Percentiles rank a stretch among this genome's conserved stretches.
These are phyloP conservation scores for Delphinapterus leucas DNA, from an alignment of 2,113 vertebrate species.

Conservation along the genomic window DNA sequence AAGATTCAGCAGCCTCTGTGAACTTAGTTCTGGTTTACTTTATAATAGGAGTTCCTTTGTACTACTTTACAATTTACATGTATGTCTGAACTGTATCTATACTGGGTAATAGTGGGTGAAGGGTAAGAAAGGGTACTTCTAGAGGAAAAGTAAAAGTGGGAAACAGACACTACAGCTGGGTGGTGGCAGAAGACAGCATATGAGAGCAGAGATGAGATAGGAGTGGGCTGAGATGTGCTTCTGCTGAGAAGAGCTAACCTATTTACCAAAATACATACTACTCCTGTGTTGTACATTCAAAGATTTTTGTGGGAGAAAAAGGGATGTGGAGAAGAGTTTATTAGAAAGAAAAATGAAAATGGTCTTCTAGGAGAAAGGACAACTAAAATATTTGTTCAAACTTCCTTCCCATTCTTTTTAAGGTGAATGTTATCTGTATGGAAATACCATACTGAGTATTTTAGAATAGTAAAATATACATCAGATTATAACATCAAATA, in stretches of 20 bases:
- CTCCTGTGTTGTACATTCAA: neutral
- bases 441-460: neutral
- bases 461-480: neutral
- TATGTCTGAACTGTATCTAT: neutral
- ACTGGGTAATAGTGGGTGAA: neutral
- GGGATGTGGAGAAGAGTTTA: neutral
- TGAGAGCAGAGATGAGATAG: neutral
- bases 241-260: neutral
- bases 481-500: neutral
- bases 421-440: neutral
- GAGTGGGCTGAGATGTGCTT: no score
- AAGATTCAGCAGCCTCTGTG: neutral
- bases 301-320: neutral
- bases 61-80: neutral
- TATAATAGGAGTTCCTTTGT: neutral
- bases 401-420: neutral
- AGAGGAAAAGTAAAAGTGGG: neutral
- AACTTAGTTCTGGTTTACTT: neutral
- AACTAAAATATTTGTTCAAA: neutral
- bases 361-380: neutral
- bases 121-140: neutral
- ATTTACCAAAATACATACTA: neutral
- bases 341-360: constrained; percentile 33
- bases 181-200: rapidly evolving
- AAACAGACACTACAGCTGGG: neutral